These are phyloP conservation scores for Sthenelais limicola DNA, from an alignment of 2,888 invertebrate species.

Conservation along the genomic window DNA sequence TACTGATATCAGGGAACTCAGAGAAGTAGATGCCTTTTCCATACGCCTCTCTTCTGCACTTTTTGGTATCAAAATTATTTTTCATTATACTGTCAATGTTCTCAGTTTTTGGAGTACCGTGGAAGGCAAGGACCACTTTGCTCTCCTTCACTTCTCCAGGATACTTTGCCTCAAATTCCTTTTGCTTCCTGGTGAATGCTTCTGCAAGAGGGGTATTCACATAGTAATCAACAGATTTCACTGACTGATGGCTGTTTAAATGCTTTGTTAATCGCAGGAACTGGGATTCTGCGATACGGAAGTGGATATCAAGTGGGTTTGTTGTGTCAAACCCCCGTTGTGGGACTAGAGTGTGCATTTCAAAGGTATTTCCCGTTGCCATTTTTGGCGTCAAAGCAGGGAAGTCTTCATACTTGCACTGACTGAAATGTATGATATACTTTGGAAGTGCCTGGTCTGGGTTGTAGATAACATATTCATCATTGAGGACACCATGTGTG, in stretches of 20 bases:
- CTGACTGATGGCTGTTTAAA: neutral
- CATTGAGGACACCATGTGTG: constrained; percentile 43
- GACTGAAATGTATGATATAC: constrained; percentile 45
- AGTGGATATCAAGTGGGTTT: constrained; percentile 41
- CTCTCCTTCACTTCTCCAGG: neutral
- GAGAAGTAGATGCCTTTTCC: constrained; percentile 39
- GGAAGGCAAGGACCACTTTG: constrained; percentile 44
- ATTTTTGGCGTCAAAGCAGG: neutral
- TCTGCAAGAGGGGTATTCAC: constrained; percentile 43
- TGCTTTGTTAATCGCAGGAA: constrained; percentile 34
- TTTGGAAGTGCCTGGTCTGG: constrained; percentile 44
- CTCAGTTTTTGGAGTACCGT: constrained; percentile 42
- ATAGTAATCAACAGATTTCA: constrained; percentile 42
- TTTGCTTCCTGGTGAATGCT: constrained; percentile 27
- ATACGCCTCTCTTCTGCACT: neutral
- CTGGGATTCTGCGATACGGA: constrained; percentile 47
- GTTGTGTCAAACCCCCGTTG: neutral
- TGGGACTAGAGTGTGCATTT: neutral
- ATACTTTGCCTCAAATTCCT: constrained; percentile 37
- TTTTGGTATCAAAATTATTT: neutral
- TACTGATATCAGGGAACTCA: constrained; percentile 36
- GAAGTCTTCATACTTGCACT: neutral
- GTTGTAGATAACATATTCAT: constrained; percentile 46
- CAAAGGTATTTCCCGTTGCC: neutral
- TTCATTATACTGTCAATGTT: constrained; percentile 38